phyloP scores from a whole-genome alignment of 2,888 invertebrate genomes.

The Leptopilina myrica region DNA sequence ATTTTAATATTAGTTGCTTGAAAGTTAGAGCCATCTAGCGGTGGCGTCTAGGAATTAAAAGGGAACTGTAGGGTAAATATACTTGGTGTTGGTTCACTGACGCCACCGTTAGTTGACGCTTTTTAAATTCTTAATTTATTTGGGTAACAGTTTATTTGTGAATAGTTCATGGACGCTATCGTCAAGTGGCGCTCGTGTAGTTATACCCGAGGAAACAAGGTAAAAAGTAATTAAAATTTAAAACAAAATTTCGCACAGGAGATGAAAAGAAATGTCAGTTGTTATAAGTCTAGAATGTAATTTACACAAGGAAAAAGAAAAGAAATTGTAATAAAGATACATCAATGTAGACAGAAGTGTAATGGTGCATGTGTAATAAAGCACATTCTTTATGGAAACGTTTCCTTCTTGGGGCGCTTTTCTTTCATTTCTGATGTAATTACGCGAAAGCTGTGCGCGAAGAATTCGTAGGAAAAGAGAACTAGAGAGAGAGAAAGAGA shows the following conservation, averaged over 20 bases:
- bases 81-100: too few relatives aligned
- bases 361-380: slow-evolving; percentile 7
- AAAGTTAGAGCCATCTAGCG: too few relatives aligned
- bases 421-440: slow-evolving; percentile 39
- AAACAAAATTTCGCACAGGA: not conserved
- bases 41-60: too few relatives aligned
- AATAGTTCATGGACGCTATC: too few relatives aligned
- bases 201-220: too few relatives aligned
- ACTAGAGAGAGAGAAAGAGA: not conserved
- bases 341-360: slow-evolving; percentile 14
- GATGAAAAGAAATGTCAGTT: not conserved
- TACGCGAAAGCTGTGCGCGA: slow-evolving; percentile 26
- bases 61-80: too few relatives aligned
- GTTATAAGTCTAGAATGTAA: not conserved
- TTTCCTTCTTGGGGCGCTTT: slow-evolving; percentile 14
- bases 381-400: not conserved
- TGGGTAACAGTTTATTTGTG: too few relatives aligned
- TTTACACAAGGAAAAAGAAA: not conserved
- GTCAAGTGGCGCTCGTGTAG: too few relatives aligned
- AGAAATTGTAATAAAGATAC: slow-evolving; percentile 18
- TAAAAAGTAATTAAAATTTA: too few relatives aligned
- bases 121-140: too few relatives aligned
- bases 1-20: too few relatives aligned
- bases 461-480: slow-evolving; percentile 27
- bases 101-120: too few relatives aligned